Evolutionary conservation across 1,140 invertebrate genomes (phyloP).

Genomic region (Zaprionus tsacasi): DNA sequence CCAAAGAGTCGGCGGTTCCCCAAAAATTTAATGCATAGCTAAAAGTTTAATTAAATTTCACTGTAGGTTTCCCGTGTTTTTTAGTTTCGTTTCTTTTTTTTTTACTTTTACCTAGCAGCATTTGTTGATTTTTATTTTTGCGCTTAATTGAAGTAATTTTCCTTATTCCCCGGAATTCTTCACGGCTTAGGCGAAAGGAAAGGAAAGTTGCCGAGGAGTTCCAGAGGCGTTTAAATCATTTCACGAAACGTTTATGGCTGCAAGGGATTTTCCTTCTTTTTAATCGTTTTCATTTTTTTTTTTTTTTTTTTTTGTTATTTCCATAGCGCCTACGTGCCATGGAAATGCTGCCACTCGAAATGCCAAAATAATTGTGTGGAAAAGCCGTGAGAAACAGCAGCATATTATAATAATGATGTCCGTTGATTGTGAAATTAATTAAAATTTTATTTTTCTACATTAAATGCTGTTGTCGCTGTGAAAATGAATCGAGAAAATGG

Average conservation of each 20-base stretch:
- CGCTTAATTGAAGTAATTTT: slow-evolving; percentile 47
- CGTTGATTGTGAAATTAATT: slow-evolving; percentile 56
- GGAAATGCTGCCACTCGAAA: slow-evolving; percentile 59
- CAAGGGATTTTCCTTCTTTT: slow-evolving; percentile 25
- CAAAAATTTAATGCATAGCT: slow-evolving; percentile 13
- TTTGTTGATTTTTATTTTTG: slow-evolving; percentile 44
- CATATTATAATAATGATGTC: slow-evolving; percentile 68
- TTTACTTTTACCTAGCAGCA: slow-evolving; percentile 19
- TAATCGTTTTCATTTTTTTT: slow-evolving; percentile 35
- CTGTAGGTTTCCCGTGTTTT: not conserved
- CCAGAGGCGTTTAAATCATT: slow-evolving; percentile 37
- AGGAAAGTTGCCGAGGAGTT: slow-evolving; percentile 26
- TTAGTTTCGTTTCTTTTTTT: not conserved
- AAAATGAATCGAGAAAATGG: not conserved
- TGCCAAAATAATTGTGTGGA: slow-evolving; percentile 67
- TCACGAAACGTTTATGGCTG: slow-evolving; percentile 27
- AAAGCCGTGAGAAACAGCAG: slow-evolving; percentile 38
- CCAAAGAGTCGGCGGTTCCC: not conserved
- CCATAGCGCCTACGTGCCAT: slow-evolving; percentile 53
- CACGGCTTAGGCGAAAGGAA: not conserved
- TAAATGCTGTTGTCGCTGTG: slow-evolving; percentile 3
- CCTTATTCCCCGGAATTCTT: slow-evolving; percentile 34
- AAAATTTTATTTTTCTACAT: slow-evolving; percentile 43
- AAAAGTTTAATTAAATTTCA: slow-evolving; percentile 35
- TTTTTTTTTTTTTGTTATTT: slow-evolving; percentile 6